A percentile compares a stretch with the other conserved stretches of the same genome.
Conservation (phyloP, 1,140 invertebrate genomes). For the silkworm (Bombyx mori) region DNA sequence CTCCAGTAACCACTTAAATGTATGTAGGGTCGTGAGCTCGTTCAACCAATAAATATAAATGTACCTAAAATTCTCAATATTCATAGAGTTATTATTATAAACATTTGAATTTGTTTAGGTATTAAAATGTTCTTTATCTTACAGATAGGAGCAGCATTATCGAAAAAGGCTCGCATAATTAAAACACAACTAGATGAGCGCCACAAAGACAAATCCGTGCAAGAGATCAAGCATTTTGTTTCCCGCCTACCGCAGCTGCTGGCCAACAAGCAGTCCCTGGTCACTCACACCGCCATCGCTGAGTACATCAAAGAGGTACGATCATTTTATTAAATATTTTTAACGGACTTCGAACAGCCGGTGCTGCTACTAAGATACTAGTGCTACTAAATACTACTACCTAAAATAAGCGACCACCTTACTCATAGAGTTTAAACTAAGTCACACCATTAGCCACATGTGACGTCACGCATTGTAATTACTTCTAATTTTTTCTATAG, state of each 20-base stretch:
- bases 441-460: not conserved
- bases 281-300: conserved; percentile 78
- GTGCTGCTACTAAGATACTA: no score
- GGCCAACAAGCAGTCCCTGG: conserved; percentile 87
- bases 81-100: no score
- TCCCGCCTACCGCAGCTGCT: conserved; percentile 90
- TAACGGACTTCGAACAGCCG: no score
- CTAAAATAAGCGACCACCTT: no score
- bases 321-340: not conserved
- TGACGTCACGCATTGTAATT: not conserved
- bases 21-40: no score
- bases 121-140: not conserved
- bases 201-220: conserved; percentile 88
- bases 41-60: no score
- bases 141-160: conserved; percentile 84
- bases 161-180: conserved; percentile 89
- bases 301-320: conserved; percentile 75
- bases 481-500: no score
- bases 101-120: no score
- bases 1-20: no score
- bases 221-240: conserved; percentile 96
- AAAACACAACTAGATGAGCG: conserved; percentile 89
- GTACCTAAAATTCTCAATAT: no score
- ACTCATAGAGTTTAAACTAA: no score
- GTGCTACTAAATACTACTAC: no score